Conservation (phyloP, 2,113 vertebrate species). For the Mesitornis unicolor region DNA sequence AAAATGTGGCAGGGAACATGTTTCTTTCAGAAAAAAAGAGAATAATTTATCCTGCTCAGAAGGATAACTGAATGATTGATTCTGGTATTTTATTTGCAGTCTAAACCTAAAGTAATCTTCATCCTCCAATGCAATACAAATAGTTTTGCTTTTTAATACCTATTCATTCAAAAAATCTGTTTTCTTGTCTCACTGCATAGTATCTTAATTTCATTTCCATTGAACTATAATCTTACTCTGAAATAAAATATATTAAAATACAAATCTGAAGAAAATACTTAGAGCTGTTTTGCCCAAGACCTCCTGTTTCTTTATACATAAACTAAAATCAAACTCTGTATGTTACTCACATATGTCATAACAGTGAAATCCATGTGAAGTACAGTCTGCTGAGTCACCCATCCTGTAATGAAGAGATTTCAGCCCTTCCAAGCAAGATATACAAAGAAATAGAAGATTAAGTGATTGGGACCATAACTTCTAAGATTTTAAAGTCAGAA, state of each 20-base stretch:
- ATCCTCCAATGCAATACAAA: neutral
- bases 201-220: neutral
- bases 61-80: neutral
- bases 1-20: neutral
- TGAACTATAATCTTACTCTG: neutral
- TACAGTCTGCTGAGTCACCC: neutral
- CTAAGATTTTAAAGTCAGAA: neutral
- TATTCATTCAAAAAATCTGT: neutral
- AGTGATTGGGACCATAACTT: neutral
- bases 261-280: neutral
- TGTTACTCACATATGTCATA: neutral
- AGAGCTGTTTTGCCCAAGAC: rapidly evolving
- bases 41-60: neutral
- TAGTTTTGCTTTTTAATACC: neutral
- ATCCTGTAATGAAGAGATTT: neutral
- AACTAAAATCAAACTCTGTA: neutral
- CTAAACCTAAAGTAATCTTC: neutral
- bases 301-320: neutral
- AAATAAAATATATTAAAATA: neutral
- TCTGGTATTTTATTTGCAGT: neutral
- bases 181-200: neutral
- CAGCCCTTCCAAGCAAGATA: neutral
- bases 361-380: neutral
- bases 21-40: neutral
- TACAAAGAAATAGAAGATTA: neutral